Conservation (phyloP, 2,888 invertebrate genomes). For the Adelphocoris suturalis region DNA sequence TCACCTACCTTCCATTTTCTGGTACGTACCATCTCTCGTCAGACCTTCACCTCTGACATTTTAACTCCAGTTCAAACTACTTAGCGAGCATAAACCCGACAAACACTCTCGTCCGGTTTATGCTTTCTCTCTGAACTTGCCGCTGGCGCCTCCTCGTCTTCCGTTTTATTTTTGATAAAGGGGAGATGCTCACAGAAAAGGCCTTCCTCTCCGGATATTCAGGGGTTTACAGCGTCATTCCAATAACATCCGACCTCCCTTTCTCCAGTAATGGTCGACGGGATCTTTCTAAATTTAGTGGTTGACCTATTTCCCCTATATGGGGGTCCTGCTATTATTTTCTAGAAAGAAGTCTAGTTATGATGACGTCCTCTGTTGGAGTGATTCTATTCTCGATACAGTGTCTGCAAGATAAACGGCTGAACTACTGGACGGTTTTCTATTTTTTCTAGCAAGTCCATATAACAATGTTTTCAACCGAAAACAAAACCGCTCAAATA, state of each 20-base stretch:
- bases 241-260: not conserved
- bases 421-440: not conserved
- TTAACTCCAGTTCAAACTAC: constrained; percentile 3
- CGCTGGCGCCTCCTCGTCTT: not conserved
- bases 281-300: constrained; percentile 14
- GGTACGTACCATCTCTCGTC: not conserved
- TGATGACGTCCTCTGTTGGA: too few relatives aligned
- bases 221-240: not conserved
- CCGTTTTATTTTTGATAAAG: not conserved
- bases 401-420: not conserved
- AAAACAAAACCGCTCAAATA: too few relatives aligned
- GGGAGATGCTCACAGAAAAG: not conserved
- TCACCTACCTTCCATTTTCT: not conserved
- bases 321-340: not conserved
- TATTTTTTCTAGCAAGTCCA: too few relatives aligned
- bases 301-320: not conserved
- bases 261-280: not conserved
- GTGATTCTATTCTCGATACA: not conserved
- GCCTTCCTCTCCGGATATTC: not conserved
- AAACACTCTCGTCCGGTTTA: not conserved
- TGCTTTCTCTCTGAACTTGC: not conserved
- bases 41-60: constrained; percentile 42
- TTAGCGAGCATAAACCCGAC: not conserved
- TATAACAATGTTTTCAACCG: too few relatives aligned
- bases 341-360: not conserved